Evolutionary conservation across 2,888 invertebrate genomes (phyloP).

Genomic region (Lycocerus yunnanus): DNA sequence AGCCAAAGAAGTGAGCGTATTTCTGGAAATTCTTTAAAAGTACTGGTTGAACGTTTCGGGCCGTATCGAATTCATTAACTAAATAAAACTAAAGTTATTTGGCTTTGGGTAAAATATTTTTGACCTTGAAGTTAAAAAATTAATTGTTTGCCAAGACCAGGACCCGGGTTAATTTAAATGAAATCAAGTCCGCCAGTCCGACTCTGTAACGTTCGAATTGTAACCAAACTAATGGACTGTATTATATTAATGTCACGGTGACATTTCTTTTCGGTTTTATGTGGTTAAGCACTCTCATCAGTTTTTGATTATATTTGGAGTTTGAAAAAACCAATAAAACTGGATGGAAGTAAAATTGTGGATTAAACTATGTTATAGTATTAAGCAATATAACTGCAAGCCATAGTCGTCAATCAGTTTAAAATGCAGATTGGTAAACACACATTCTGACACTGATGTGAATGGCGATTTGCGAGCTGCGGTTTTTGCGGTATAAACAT

Average conservation of each 20-base stretch:
- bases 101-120: too few species aligned
- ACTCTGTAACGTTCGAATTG: too few species aligned
- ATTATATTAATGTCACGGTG: neutral
- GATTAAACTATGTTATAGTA: neutral
- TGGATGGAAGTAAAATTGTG: slow-evolving; percentile 5
- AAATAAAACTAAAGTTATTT: too few species aligned
- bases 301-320: neutral
- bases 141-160: too few species aligned
- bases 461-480: slow-evolving; percentile 57
- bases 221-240: neutral
- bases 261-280: neutral
- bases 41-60: too few species aligned
- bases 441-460: slow-evolving; percentile 53
- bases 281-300: neutral
- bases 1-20: too few species aligned
- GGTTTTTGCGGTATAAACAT: slow-evolving; percentile 59
- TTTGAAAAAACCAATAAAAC: slow-evolving; percentile 8
- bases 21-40: too few species aligned
- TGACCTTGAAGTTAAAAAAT: too few species aligned
- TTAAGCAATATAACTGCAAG: slow-evolving; percentile 13
- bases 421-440: slow-evolving; percentile 55
- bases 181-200: too few species aligned
- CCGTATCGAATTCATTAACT: too few species aligned
- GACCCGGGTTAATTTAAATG: too few species aligned
- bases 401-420: slow-evolving; percentile 52